Evolutionary conservation across 2,797 vertebrate species (phyloP), one percentile per base, ranked within the genome.

Genomic region (Paedocypris micromegethes): DNA sequence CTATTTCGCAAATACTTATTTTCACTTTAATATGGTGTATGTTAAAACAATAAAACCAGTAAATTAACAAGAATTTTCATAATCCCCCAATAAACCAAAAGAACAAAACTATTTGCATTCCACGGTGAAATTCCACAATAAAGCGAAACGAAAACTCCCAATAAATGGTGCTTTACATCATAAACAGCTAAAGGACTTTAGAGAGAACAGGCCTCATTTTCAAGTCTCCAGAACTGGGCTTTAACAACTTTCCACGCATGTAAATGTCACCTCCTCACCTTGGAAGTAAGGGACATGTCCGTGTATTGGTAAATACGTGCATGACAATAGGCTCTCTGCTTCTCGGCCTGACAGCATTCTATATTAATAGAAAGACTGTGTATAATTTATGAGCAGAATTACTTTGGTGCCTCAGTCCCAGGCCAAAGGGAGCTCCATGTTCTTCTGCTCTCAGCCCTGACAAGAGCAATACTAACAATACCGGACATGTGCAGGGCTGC

Each of bases 331-430:
- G 75, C 82, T 77, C 73, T 85, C 55, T 74, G 76, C 66, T 80
- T 53, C n/a, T 74, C 73, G 77, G 74, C 77, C 74, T 72, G 67
- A 74, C 0, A 1, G 49, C 79, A 82, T 85, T 81, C 54, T 78
- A 80, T 84, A 88, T 85, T 88, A 88, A 88, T 87, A 83, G 83
- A 80, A 84, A 3, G 45, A 8, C 59, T 8, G 79, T 90, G 74
- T 84, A 89, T 92, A 86, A 90, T 92, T 90, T 78, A 91, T 89
- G 75, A 75, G 65, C 77, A 77, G 73, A 77, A 78, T 80, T 86
- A 86, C 81, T 82, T 80, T 81, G 76, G 78, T 81, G 84, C 67
- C 76, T 79, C 69, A 87, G 77, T 86, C 83, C 81, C 83, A 80
- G 75, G 57, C 60, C 79, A 78, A 79, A 77, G 78, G 70, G 79